Base-by-base conservation (phyloP, 2,888 invertebrate species). In the Perizoma affinitatum region DNA sequence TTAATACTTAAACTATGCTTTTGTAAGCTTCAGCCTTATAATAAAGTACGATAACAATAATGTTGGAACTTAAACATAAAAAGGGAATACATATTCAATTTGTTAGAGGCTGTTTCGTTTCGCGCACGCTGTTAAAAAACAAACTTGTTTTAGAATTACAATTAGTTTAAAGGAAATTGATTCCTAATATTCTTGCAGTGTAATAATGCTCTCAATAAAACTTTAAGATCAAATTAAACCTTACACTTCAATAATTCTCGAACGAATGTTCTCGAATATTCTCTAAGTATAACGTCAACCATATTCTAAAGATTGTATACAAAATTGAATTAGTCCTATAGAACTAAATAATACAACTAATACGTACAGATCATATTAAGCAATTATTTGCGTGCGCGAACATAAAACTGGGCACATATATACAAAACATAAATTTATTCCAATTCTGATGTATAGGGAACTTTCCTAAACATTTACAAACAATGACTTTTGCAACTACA, bases 11-110 rank as follows among this genome's bases (percentile, higher is more conserved):
- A 54, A 60, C 74, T 80, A 79, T 72, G 75, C 78, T 79, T 77
- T 67, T 68, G 72, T 66, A 77, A 79, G 76, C 76, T 61, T 85
- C 86, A 87, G 86, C 84, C 86, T 87, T 87, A 86, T 80, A 74
- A 72, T 79, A 81, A 75, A 72, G 66, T 69, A 67, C 49, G 54
- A 67, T 63, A 66, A 61, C 52, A 22, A 65, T 61, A 73, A 68
- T 66, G 40, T 61, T 57, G 54, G 51, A 63, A 59, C 58, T 63
- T 61, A 56, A 56, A 52, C 1, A 38, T 57, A 48, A 33, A 11
- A 36, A 59, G 56, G 57, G 57, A 62, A 54, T 45, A 52, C 47
- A 59, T 58, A 66, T 57, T 61, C 52, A 49, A 49, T 42, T 55
- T 51, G 46, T 53, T 49, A 48, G 55, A 56, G 58, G 52, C 48